Evolutionary conservation across 2,113 vertebrate genomes (phyloP).

Genomic region (Alaudala cheleensis): DNA sequence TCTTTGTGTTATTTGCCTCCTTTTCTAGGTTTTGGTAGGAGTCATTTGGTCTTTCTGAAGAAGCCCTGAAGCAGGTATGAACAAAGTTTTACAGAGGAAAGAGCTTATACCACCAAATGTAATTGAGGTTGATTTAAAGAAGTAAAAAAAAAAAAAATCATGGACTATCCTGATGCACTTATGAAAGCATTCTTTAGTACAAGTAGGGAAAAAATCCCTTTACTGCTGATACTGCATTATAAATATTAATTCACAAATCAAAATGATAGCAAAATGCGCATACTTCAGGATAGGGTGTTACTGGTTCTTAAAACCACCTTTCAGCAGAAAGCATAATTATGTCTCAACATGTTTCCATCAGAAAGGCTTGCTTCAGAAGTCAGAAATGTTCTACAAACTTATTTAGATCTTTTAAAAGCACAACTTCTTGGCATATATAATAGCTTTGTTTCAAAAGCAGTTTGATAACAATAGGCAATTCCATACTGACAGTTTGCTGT

Average conservation of each 20-base stretch:
- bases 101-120: neutral
- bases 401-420: neutral
- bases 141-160: neutral
- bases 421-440: neutral
- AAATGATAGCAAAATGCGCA: neutral
- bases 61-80: neutral
- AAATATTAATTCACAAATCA: neutral
- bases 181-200: neutral
- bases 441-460: slow-evolving; percentile 44
- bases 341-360: neutral
- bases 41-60: neutral
- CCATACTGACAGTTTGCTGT: neutral
- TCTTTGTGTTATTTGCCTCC: neutral
- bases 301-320: neutral
- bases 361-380: neutral
- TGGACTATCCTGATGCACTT: neutral
- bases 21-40: neutral
- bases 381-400: neutral
- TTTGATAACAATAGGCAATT: neutral
- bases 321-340: neutral
- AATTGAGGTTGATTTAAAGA: neutral
- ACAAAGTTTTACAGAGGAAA: neutral
- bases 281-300: neutral
- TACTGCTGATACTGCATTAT: neutral
- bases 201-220: neutral